Percentiles rank a stretch among this genome's conserved stretches.
These are phyloP conservation scores for Ataeniobius toweri DNA, from an alignment of 2,797 vertebrate genomes.

Conservation along the genomic window DNA sequence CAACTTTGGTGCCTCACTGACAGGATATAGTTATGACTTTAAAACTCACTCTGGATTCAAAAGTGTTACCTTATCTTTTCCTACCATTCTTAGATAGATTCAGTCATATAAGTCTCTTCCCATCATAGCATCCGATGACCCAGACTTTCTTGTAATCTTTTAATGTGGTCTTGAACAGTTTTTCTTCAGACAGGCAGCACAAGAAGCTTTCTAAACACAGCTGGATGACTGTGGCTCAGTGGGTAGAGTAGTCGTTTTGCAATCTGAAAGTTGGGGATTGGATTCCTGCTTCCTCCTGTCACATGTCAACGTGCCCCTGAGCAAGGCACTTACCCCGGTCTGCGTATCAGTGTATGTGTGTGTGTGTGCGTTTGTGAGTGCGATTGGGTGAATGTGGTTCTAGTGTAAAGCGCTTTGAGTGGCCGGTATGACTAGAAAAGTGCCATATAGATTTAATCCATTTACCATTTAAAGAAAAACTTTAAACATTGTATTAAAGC, in stretches of 20 bases:
- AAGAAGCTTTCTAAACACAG: not conserved
- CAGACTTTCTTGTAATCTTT: not conserved
- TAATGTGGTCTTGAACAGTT: not conserved
- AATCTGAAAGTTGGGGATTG: not conserved
- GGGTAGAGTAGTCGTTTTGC: not conserved
- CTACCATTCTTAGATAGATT: not conserved
- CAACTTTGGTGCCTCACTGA: not conserved
- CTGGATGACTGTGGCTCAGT: not conserved
- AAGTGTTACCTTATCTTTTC: not conserved
- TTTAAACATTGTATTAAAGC: not conserved
- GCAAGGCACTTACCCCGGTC: not conserved
- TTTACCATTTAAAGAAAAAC: not conserved
- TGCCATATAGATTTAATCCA: too few relatives aligned
- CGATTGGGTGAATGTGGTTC: not conserved
- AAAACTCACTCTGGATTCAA: not conserved
- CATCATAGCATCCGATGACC: not conserved
- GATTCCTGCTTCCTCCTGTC: not conserved
- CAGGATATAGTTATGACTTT: not conserved
- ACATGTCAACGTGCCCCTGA: not conserved
- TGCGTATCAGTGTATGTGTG: not conserved
- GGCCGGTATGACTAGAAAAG: not conserved
- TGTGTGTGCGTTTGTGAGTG: not conserved
- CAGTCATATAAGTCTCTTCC: not conserved
- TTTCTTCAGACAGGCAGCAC: not conserved
- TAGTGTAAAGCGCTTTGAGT: not conserved